These are phyloP conservation scores for Cyclina sinensis DNA, from an alignment of 1,140 invertebrate species.

Conservation along the genomic window DNA sequence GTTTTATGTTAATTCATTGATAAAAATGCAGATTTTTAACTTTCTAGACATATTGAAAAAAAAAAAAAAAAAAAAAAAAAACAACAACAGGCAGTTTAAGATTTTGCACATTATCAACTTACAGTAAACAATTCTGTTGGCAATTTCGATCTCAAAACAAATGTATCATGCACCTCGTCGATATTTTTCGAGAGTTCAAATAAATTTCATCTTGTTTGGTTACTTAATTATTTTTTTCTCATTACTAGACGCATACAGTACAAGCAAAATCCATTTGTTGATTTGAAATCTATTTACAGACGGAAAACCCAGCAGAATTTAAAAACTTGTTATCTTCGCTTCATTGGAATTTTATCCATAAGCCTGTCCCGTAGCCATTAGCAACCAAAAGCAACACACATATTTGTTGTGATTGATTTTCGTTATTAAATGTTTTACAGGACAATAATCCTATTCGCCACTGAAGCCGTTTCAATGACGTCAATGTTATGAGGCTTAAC, in stretches of 20 bases:
- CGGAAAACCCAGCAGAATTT: not conserved
- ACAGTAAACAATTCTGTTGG: too few species aligned
- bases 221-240: too few species aligned
- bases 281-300: not conserved
- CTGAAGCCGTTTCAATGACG: not conserved
- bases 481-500: not conserved
- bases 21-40: too few species aligned
- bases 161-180: too few species aligned
- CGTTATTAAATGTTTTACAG: not conserved
- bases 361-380: not conserved
- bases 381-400: not conserved
- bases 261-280: not conserved
- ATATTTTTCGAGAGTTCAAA: too few species aligned
- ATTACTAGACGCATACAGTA: not conserved
- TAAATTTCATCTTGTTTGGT: too few species aligned
- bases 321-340: not conserved
- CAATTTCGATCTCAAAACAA: too few species aligned
- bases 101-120: too few species aligned
- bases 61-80: too few species aligned
- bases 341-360: not conserved
- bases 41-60: too few species aligned
- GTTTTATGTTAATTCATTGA: too few species aligned
- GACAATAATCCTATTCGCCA: not conserved
- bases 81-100: too few species aligned
- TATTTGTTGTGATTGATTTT: not conserved